Evolutionary conservation across 2,888 invertebrate genomes (phyloP).

Genomic region (Odontothrips loti): DNA sequence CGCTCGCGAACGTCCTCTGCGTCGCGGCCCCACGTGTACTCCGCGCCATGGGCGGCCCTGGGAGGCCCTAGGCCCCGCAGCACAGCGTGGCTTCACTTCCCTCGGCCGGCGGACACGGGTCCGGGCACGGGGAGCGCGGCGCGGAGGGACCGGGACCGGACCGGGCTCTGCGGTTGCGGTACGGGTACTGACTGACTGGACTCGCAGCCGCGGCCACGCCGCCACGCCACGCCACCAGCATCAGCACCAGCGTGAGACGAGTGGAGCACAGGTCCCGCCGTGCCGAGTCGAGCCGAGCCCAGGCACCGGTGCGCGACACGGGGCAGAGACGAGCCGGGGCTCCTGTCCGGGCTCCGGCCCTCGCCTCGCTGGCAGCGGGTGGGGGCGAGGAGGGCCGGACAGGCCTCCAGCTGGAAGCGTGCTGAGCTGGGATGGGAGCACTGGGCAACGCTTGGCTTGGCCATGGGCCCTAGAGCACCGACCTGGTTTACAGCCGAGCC

Average conservation of each 20-base stretch:
- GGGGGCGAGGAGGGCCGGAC: neutral
- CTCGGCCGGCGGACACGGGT: too few species aligned
- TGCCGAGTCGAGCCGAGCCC: neutral
- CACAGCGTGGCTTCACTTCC: too few species aligned
- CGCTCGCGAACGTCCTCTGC: too few species aligned
- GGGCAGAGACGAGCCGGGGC: neutral
- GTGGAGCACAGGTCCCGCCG: neutral
- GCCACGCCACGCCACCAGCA: neutral
- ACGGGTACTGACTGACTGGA: neutral
- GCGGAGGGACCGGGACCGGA: neutral
- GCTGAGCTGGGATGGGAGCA: neutral
- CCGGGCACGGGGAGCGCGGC: neutral
- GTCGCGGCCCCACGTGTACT: neutral
- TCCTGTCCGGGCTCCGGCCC: neutral
- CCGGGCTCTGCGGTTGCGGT: neutral
- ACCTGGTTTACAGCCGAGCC: neutral
- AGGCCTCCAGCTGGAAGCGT: neutral
- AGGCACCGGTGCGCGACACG: neutral
- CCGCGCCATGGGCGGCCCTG: neutral
- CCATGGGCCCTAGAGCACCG: slow-evolving; percentile 8
- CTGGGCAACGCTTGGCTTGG: neutral
- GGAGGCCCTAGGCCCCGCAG: neutral
- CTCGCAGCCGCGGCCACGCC: neutral
- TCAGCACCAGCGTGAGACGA: neutral
- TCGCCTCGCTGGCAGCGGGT: neutral